Evolutionary conservation across 2,797 vertebrate species (phyloP), one percentile per base, ranked within the genome.

Genomic region (Cirrhinus mrigala): DNA sequence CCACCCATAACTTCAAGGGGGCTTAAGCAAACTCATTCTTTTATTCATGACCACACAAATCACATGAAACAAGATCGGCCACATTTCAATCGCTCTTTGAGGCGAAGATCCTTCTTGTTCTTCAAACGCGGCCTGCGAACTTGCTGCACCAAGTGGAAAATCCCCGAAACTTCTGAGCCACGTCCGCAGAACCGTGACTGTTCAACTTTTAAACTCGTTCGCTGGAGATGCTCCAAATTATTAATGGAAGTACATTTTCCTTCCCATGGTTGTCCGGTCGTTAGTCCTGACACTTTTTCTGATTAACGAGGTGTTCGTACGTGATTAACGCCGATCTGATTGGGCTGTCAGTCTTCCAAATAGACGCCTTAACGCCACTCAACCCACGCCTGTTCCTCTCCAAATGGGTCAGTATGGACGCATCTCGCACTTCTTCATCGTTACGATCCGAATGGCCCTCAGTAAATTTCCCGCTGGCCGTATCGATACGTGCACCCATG

Each of bases 341-440:
- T 92, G 91, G 91, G 87, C 93, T 94, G 95, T 95, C 95, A 93
- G 88, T 95, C 94, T 94, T 96, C 94, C 92, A 94, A 96, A 95
- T 94, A 93, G 93, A 93, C 94, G 86, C 89, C 90, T 92, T 91
- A 92, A 87, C 87, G 27, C 85, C 74, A 87, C 89, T 94, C 89
- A 91, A 90, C 93, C 87, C 88, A 62, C 79, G 79, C 87, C 92
- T 87, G 87, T 90, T 87, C 88, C 89, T 85, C 87, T 93, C 92
- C 92, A 93, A 94, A 94, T 93, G 91, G 92, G 89, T 87, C 89
- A 89, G 87, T 90, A 89, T 91, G 88, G 89, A 92, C 89, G 91
- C 94, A 93, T 92, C 85, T 76, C 85, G 89, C 92, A 93, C 92
- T 95, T 88, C 91, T 85, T 95, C 94, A 95, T 93, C 90, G 89